Evolutionary conservation across 1,140 invertebrate species (phyloP).

Genomic region (Pomacea maculata): DNA sequence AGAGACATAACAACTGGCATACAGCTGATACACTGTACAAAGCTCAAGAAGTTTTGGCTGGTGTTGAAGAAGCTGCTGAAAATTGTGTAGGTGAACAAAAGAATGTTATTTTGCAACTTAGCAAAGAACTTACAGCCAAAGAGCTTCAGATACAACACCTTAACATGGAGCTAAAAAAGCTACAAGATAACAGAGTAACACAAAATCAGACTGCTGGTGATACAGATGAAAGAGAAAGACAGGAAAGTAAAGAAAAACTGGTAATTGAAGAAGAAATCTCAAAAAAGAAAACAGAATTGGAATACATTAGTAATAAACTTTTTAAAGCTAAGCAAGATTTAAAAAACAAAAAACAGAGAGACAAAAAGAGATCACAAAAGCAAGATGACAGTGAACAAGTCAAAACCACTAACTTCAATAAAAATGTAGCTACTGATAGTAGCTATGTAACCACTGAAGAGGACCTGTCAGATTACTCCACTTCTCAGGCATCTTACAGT

Average conservation of each 20-base stretch:
- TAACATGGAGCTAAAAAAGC: constrained; percentile 17
- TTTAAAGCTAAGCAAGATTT: constrained; percentile 24
- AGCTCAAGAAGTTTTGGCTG: constrained; percentile 42
- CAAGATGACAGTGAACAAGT: constrained; percentile 18
- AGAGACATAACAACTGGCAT: constrained; percentile 37
- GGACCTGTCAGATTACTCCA: constrained; percentile 1
- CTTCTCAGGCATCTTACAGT: constrained; percentile 3
- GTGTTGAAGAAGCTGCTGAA: constrained; percentile 45
- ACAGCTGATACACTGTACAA: constrained; percentile 43
- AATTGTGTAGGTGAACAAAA: constrained; percentile 39
- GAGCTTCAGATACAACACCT: constrained; percentile 22
- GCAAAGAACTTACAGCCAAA: constrained; percentile 29
- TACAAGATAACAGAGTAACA: no score
- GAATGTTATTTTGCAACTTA: constrained; percentile 36
- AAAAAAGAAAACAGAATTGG: constrained; percentile 32
- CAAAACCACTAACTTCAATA: not conserved
- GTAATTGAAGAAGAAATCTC: constrained; percentile 26
- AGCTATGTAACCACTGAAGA: not conserved
- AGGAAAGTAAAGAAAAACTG: constrained; percentile 2
- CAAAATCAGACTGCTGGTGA: not conserved
- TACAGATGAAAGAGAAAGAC: not conserved
- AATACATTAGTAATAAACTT: constrained; percentile 37
- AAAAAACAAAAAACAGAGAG: constrained; percentile 13
- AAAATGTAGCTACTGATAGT: constrained; percentile 2
- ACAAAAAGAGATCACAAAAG: constrained; percentile 5